Conservation (phyloP, 2,797 vertebrate species). For the Lepidocolaptes lacrymiger region DNA sequence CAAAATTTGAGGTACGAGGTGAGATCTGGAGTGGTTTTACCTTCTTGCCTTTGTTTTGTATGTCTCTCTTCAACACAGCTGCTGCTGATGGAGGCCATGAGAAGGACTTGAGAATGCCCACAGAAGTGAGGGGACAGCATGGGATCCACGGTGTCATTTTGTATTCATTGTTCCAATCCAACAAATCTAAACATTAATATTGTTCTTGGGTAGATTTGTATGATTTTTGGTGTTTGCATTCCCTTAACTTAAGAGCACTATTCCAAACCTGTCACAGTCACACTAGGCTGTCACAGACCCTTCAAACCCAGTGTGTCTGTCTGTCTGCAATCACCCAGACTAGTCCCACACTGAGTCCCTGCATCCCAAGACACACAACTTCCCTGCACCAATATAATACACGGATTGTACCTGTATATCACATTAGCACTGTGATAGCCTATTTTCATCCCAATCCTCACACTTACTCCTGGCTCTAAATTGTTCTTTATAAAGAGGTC, state of each 20-base stretch:
- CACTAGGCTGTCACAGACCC: neutral
- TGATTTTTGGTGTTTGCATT: neutral
- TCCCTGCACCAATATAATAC: slow-evolving; percentile 24
- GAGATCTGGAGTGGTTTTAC: neutral
- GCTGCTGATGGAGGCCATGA: neutral
- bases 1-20: neutral
- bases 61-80: neutral
- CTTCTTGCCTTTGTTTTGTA: neutral
- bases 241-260: neutral
- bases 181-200: neutral
- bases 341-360: neutral
- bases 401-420: slow-evolving; percentile 56
- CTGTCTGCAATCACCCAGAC: neutral
- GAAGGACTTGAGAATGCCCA: neutral
- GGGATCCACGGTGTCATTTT: neutral
- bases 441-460: slow-evolving; percentile 69
- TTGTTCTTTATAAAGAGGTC: slow-evolving; percentile 71
- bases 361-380: slow-evolving; percentile 9
- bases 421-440: slow-evolving; percentile 70
- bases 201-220: neutral
- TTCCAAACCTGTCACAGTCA: neutral
- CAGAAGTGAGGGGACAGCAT: neutral
- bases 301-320: neutral
- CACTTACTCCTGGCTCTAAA: slow-evolving; percentile 70
- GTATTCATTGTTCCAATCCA: neutral